These are phyloP conservation scores for Ethmia dodecea DNA, from an alignment of 2,888 invertebrate genomes.

Conservation along the genomic window DNA sequence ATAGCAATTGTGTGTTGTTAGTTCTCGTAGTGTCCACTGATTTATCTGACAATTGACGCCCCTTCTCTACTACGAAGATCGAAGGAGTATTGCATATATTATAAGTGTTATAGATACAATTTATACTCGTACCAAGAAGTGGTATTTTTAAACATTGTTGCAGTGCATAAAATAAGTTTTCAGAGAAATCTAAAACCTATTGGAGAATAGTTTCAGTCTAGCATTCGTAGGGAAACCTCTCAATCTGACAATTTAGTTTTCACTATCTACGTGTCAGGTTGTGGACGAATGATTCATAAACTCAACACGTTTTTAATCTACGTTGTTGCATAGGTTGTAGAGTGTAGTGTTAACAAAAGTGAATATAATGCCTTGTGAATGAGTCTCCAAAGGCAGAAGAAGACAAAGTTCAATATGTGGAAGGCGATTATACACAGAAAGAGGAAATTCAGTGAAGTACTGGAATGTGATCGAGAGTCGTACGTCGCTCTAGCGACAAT, in stretches of 20 bases:
- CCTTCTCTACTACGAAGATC: no score
- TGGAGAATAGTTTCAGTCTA: no score
- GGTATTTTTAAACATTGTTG: no score
- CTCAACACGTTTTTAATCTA: not conserved
- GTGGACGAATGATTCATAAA: not conserved
- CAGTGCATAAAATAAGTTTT: no score
- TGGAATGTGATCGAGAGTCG: slow-evolving; percentile 59
- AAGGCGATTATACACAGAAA: slow-evolving; percentile 65
- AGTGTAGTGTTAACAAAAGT: slow-evolving; percentile 20
- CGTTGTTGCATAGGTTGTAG: not conserved
- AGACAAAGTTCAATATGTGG: slow-evolving; percentile 66
- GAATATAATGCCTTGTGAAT: slow-evolving; percentile 41
- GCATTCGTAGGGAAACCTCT: no score
- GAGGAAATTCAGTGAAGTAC: slow-evolving; percentile 63
- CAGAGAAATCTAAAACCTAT: no score
- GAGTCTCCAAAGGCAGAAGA: slow-evolving; percentile 64
- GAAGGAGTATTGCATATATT: no score
- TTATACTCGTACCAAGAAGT: no score
- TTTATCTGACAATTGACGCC: slow-evolving; percentile 54
- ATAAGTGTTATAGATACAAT: no score
- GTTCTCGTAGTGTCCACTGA: slow-evolving; percentile 42
- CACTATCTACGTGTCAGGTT: no score
- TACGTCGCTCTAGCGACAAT: slow-evolving; percentile 68
- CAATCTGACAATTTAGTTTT: no score
- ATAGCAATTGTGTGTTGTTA: slow-evolving; percentile 47